Evolutionary conservation across 2,113 vertebrate species (phyloP).

Genomic region (Eclectus roratus): DNA sequence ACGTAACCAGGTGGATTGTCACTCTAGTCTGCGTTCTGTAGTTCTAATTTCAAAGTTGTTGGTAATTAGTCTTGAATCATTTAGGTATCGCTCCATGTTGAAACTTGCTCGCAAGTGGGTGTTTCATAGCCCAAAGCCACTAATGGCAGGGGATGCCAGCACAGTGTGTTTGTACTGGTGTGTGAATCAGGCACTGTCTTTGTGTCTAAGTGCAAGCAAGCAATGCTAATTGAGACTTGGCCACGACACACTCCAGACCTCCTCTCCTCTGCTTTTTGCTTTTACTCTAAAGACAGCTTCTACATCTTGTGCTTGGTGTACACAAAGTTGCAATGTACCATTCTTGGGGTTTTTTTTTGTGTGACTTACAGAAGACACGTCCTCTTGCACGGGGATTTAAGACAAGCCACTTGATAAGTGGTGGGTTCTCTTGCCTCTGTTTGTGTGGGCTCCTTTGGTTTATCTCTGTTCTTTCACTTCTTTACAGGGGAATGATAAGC

Average conservation of each 20-base stretch:
- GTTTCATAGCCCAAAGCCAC: constrained; percentile 26
- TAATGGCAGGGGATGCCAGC: constrained; percentile 14
- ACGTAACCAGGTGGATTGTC: neutral
- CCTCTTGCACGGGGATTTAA: neutral
- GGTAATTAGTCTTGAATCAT: constrained; percentile 2
- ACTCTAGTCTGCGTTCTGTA: neutral
- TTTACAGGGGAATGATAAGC: neutral
- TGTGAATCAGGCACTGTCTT: constrained; percentile 73
- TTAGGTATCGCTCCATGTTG: neutral
- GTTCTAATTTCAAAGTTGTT: constrained; percentile 10
- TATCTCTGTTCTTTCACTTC: constrained; percentile 17
- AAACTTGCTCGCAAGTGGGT: neutral
- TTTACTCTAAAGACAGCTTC: constrained; percentile 59
- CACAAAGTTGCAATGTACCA: neutral
- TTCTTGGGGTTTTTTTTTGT: neutral
- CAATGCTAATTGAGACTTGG: constrained; percentile 55
- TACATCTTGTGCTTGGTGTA: constrained; percentile 63
- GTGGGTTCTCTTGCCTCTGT: neutral
- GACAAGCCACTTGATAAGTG: neutral
- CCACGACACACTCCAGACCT: constrained; percentile 26
- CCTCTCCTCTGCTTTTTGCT: constrained; percentile 67
- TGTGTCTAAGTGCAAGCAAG: constrained; percentile 26
- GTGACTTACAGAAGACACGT: constrained; percentile 13
- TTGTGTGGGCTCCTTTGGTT: constrained; percentile 26
- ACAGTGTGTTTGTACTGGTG: constrained; percentile 52